Conservation (phyloP, 1,140 invertebrate genomes). For the Papilio machaon region DNA sequence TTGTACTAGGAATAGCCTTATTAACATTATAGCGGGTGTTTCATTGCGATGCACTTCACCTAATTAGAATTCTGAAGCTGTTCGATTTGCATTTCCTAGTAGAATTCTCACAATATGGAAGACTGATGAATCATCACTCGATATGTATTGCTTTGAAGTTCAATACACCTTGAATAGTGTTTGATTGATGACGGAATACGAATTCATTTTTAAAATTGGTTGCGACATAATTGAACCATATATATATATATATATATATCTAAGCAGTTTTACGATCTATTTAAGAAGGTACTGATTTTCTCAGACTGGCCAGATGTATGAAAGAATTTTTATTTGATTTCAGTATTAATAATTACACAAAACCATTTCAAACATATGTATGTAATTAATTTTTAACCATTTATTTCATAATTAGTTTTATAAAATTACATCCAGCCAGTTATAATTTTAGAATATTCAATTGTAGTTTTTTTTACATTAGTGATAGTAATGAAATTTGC, state of each 20-base stretch:
- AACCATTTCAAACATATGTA: too few relatives aligned
- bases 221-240: neutral
- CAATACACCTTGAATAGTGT: neutral
- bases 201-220: neutral
- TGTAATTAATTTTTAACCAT: too few relatives aligned
- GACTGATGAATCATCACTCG: neutral
- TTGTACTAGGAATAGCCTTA: neutral
- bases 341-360: too few relatives aligned
- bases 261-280: too few relatives aligned
- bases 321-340: too few relatives aligned
- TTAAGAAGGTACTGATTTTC: too few relatives aligned
- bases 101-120: neutral
- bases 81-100: conserved; percentile 4
- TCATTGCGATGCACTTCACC: neutral
- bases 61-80: conserved; percentile 3
- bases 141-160: neutral
- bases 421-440: conserved; percentile 11
- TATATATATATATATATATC: too few relatives aligned
- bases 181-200: neutral
- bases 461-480: neutral
- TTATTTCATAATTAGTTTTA: neutral
- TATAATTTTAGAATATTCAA: conserved; percentile 1
- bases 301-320: too few relatives aligned
- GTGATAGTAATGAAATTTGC: conserved; percentile 18
- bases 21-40: conserved; percentile 10